Conservation (phyloP, 2,888 invertebrate genomes). For the Molorchus minor region DNA sequence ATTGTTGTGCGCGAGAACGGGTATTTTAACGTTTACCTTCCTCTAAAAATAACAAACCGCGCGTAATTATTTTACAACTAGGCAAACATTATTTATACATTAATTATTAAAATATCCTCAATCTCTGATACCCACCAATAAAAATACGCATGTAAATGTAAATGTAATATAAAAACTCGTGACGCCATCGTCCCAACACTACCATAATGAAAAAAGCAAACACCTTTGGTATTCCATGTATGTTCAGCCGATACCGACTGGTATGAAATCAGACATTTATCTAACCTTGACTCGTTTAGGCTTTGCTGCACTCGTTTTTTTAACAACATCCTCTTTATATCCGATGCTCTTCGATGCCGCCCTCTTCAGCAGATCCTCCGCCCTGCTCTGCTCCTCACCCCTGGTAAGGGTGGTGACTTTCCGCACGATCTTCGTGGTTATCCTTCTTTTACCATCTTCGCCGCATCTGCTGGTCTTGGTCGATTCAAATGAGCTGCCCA, state of each 20-base stretch:
- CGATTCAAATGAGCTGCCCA: conserved; percentile 85
- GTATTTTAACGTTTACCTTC: neutral
- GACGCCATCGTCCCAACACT: conserved; percentile 18
- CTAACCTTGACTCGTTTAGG: conserved; percentile 82
- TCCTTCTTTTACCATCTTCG: conserved; percentile 80
- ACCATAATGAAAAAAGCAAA: conserved; percentile 21
- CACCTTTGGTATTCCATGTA: conserved; percentile 3
- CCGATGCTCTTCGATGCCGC: conserved; percentile 67
- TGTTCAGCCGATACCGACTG: neutral
- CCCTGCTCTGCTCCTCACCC: conserved; percentile 81
- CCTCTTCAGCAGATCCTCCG: conserved; percentile 74
- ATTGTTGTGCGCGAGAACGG: neutral
- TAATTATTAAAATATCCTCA: conserved; percentile 5
- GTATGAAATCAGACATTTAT: conserved; percentile 19
- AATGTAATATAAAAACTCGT: conserved; percentile 15
- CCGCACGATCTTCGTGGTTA: conserved; percentile 85
- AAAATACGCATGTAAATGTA: conserved; percentile 2
- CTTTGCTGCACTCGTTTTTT: conserved; percentile 66
- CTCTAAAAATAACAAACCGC: neutral
- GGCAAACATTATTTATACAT: conserved; percentile 1
- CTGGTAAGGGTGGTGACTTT: conserved; percentile 89
- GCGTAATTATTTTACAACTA: conserved; percentile 8
- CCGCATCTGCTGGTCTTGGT: conserved; percentile 83
- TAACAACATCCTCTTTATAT: conserved; percentile 66
- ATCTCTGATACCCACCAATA: conserved; percentile 6